Conservation (phyloP, 2,888 invertebrate species). For the Sesia bembeciformis region DNA sequence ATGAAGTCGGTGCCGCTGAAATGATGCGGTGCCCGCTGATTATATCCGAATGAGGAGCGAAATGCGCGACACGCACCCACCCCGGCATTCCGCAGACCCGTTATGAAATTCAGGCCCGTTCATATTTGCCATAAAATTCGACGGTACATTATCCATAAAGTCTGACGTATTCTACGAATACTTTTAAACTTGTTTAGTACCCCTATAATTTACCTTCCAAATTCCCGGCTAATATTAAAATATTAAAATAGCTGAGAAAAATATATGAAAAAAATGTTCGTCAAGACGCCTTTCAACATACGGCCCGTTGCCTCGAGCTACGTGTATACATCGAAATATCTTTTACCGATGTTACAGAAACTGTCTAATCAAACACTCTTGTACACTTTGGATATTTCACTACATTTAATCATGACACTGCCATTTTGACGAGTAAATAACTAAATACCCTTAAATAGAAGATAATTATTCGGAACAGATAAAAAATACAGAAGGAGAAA, state of each 20-base stretch:
- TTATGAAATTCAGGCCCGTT: conserved; percentile 20
- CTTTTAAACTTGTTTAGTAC: conserved; percentile 3
- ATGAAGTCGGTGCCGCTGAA: conserved; percentile 38
- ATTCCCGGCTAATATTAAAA: conserved; percentile 1
- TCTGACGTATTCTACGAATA: neutral
- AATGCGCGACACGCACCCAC: conserved; percentile 18
- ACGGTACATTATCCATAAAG: neutral
- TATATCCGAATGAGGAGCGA: conserved; percentile 16
- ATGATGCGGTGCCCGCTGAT: conserved; percentile 32
- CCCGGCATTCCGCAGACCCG: conserved; percentile 13
- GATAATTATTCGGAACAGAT: too few species aligned
- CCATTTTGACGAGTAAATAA: too few species aligned
- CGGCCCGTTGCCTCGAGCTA: too few species aligned
- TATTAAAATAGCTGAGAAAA: neutral
- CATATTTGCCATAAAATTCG: conserved; percentile 16
- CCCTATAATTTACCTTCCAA: conserved; percentile 3
- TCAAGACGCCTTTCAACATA: too few species aligned
- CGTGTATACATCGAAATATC: too few species aligned
- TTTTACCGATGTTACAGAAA: too few species aligned
- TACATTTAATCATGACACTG: too few species aligned
- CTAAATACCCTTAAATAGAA: too few species aligned
- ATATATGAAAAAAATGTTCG: too few species aligned
- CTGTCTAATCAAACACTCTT: too few species aligned
- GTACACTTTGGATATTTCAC: too few species aligned
- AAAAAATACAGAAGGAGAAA: too few species aligned